Conservation (phyloP, 2,113 vertebrate species). For the Cacatua alba region DNA sequence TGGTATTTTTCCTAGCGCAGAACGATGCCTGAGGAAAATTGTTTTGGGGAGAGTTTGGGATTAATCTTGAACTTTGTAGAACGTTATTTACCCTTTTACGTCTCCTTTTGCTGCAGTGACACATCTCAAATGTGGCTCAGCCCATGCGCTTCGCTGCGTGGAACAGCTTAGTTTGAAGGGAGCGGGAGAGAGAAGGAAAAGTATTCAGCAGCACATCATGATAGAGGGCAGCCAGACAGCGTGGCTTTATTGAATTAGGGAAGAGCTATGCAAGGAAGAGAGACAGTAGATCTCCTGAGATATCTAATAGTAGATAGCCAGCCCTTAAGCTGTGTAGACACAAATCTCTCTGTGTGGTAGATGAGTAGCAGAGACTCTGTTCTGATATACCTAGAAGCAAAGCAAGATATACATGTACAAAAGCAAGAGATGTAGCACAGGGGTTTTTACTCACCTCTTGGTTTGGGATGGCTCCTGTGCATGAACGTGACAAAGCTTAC, state of each 20-base stretch:
- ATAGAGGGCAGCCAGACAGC: not conserved
- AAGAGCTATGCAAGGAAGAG: not conserved
- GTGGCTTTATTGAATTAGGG: not conserved
- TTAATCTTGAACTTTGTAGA: not conserved
- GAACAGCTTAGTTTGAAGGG: not conserved
- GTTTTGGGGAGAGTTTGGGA: not conserved
- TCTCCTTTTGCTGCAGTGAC: not conserved
- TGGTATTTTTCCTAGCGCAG: not conserved
- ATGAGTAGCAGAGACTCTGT: not conserved
- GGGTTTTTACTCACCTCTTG: not conserved
- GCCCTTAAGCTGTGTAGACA: not conserved
- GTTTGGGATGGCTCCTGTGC: not conserved
- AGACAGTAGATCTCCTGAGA: not conserved
- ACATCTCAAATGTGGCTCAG: not conserved
- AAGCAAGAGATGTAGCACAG: not conserved
- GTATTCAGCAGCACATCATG: not conserved
- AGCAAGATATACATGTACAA: not conserved
- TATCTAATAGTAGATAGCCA: not conserved
- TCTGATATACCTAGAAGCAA: not conserved
- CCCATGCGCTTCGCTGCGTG: not conserved
- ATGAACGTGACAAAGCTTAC: not conserved
- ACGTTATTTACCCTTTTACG: not conserved
- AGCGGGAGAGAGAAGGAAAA: not conserved
- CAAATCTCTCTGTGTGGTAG: fast-evolving
- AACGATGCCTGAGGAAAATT: not conserved